phyloP scores from a whole-genome alignment of 1,140 invertebrate species.

The Mizuhopecten yessoensis region DNA sequence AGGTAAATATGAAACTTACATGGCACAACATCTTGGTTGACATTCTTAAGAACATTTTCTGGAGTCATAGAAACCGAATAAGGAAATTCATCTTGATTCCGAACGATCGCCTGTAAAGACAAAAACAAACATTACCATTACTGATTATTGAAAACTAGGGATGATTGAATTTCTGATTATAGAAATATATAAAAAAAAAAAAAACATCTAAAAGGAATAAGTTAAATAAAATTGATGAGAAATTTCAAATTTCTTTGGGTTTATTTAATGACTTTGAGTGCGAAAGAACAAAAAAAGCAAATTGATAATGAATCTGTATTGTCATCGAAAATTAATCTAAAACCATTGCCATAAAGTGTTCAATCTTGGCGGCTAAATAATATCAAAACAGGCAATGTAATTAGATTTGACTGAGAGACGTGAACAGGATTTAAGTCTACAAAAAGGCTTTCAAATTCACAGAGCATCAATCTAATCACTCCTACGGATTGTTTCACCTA shows the following conservation, averaged over 20 bases:
- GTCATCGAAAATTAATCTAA: background rate
- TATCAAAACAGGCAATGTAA: no score
- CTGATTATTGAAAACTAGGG: background rate
- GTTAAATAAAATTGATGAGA: no score
- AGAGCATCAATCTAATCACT: background rate
- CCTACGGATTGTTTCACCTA: background rate
- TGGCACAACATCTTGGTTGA: slow-evolving; percentile 65
- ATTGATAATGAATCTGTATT: background rate
- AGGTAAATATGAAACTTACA: no score
- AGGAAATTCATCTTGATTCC: slow-evolving; percentile 67
- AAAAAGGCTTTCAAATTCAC: no score
- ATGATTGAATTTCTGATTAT: background rate
- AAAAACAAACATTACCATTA: background rate
- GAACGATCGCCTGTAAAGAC: slow-evolving; percentile 66
- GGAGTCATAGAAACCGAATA: slow-evolving; percentile 64
- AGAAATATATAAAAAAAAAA: background rate
- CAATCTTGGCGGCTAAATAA: no score
- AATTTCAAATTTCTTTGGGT: no score
- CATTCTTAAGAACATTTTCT: slow-evolving; percentile 60
- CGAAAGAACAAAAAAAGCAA: background rate
- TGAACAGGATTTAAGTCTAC: no score
- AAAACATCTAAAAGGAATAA: slow-evolving; percentile 6
- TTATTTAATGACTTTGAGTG: no score
- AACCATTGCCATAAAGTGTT: background rate
- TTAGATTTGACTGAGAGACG: no score